Base-by-base conservation (phyloP, 2,888 invertebrate species). In the Diploptera punctata region DNA sequence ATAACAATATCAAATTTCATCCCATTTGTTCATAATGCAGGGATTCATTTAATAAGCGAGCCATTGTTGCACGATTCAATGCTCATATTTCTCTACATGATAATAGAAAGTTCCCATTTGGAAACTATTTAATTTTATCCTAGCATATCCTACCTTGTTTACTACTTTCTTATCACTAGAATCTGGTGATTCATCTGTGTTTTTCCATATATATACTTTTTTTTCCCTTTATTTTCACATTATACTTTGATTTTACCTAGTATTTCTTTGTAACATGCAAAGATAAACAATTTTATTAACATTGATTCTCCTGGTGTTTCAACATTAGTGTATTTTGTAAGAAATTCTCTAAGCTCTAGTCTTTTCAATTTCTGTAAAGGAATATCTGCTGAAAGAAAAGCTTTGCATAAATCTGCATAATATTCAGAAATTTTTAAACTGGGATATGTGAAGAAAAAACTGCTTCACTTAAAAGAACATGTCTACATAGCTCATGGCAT, bases 371-470 rank as follows among this genome's bases (percentile, higher is more conserved):
- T n/a, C n/a, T n/a, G n/a, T n/a, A n/a, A n/a, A n/a, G n/a, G n/a
- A n/a, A n/a, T n/a, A n/a, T n/a, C 7, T 49, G 4, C 5, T 5
- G 7, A 49, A 49, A 49, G 49, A n/a, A 49, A 49, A 49, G 49
- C n/a, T 49, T 49, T 18, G 49, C 49, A 49, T 49, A 49, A n/a
- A 49, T 18, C 10, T 49, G 49, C n/a, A 49, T 49, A 49, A 13
- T 49, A 49, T 49, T 49, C 10, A 49, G 49, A 49, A 49, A 9
- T 49, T 49, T 49, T 49, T 49, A n/a, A 49, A 49, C 7, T 49
- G 7, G 49, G 49, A n/a, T 49, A 49, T 49, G 49, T 49, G 49
- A 49, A 49, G 49, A 49, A n/a, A n/a, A 49, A 49, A n/a, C 49
- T 49, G 10, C 49, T 5, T 38, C 13, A 38, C 38, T 13, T 49